Conservation (phyloP, 2,113 vertebrate genomes). For the Todiramphus saurophagus region DNA sequence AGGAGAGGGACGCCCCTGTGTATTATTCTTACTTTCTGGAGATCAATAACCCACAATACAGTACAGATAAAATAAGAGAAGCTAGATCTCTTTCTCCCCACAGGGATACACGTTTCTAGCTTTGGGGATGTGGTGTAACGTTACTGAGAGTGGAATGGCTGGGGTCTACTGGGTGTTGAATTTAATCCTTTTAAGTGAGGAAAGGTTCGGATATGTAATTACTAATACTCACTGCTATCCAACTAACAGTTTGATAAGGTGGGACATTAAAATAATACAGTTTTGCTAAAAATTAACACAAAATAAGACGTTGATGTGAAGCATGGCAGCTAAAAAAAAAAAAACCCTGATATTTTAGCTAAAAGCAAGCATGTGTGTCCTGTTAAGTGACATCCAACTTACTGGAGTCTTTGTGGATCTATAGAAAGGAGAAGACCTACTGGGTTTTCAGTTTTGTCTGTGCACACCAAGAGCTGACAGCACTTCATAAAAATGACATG, state of each 20-base stretch:
- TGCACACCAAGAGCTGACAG: background rate
- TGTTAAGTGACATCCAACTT: conserved; percentile 1
- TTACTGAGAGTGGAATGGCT: background rate
- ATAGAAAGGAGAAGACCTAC: background rate
- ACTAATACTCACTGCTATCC: background rate
- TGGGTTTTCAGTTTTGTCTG: background rate
- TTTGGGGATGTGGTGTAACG: accelerated
- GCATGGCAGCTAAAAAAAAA: background rate
- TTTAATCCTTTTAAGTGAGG: background rate
- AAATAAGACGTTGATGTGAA: background rate
- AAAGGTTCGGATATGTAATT: background rate
- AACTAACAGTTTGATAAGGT: background rate
- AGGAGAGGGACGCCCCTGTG: background rate
- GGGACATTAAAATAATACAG: background rate
- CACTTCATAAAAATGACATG: background rate
- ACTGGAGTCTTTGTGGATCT: background rate
- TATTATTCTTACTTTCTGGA: background rate
- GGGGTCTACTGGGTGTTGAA: background rate
- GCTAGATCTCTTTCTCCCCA: accelerated
- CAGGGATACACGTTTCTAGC: background rate
- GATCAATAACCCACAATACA: background rate
- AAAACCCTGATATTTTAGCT: background rate
- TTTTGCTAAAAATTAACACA: background rate
- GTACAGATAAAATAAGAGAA: background rate
- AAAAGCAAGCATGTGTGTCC: background rate